These are phyloP conservation scores for Papilio xuthus DNA, from an alignment of 1,140 invertebrate species.

Conservation along the genomic window DNA sequence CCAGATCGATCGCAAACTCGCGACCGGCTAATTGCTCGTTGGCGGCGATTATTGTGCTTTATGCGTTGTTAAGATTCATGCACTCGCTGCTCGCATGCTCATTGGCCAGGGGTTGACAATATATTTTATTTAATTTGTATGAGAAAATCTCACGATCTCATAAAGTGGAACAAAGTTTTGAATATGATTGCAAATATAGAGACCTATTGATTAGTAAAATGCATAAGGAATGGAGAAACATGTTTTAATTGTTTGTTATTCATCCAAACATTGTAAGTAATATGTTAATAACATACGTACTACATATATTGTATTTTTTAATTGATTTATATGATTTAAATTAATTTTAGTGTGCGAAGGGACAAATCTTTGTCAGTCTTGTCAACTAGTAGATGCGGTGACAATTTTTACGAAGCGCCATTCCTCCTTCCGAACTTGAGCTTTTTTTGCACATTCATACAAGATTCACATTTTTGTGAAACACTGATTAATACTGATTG, in stretches of 20 bases:
- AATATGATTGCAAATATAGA: conserved; percentile 3
- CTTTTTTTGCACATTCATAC: no score
- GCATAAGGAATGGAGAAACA: neutral
- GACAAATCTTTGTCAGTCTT: no score
- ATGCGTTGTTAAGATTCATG: conserved; percentile 57
- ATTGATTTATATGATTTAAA: no score
- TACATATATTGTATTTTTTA: neutral
- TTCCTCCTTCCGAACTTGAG: no score
- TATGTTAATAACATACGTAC: no score
- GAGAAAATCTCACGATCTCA: conserved; percentile 51
- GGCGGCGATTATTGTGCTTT: conserved; percentile 47
- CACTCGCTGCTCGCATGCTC: conserved; percentile 30
- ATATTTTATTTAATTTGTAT: conserved; percentile 52
- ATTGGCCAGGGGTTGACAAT: conserved; percentile 23
- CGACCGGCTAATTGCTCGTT: conserved; percentile 57
- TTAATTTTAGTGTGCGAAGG: no score
- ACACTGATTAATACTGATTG: no score
- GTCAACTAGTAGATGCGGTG: no score
- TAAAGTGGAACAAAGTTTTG: conserved; percentile 7
- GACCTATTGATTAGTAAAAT: neutral
- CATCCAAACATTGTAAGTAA: no score
- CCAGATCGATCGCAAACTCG: conserved; percentile 47
- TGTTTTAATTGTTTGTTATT: neutral
- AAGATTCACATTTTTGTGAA: no score
- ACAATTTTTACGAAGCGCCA: no score